phyloP scores from a whole-genome alignment of 2,797 vertebrate species.

The Eospalax fontanierii region DNA sequence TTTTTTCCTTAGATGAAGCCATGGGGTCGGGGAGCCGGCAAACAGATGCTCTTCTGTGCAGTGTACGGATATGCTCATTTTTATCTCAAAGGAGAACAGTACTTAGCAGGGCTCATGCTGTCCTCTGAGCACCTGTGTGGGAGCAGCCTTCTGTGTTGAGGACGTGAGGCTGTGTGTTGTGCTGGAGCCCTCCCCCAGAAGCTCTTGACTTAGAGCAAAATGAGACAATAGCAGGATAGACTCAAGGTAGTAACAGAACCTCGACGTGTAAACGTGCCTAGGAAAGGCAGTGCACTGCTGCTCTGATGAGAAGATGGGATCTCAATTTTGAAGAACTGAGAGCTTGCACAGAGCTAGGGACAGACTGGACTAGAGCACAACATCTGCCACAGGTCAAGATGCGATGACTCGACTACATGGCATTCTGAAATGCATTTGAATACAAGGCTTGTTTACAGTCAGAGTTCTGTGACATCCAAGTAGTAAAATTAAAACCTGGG shows the following conservation, averaged over 20 bases:
- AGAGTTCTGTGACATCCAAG: not conserved
- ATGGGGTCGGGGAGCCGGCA: not conserved
- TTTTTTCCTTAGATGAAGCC: not conserved
- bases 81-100: constrained; percentile 21
- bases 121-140: not conserved
- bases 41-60: not conserved
- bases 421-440: not conserved
- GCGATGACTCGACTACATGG: not conserved
- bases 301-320: not conserved
- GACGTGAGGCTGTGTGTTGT: accelerated
- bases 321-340: constrained; percentile 13
- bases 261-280: not conserved
- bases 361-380: not conserved
- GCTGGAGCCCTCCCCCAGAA: not conserved
- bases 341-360: not conserved
- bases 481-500: too few relatives aligned
- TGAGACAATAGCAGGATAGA: not conserved
- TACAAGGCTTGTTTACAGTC: not conserved
- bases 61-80: not conserved
- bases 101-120: too few relatives aligned
- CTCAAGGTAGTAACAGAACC: not conserved
- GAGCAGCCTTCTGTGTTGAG: not conserved
- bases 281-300: not conserved
- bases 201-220: not conserved
- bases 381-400: not conserved